Conservation (phyloP, 2,888 invertebrate species). For the Plagodis pulveraria region DNA sequence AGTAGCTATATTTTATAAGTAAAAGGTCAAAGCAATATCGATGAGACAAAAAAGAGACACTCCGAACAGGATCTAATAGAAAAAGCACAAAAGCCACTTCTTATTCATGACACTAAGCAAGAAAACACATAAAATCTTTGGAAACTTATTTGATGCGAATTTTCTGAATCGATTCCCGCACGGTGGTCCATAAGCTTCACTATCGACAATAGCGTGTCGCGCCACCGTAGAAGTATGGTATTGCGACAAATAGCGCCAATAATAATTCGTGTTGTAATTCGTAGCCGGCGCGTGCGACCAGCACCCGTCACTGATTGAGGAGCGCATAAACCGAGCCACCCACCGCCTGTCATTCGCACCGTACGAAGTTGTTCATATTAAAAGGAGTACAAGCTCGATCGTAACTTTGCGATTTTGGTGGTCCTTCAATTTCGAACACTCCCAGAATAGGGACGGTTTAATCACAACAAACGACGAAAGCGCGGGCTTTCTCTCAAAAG, state of each 20-base stretch:
- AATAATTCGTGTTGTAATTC: slow-evolving; percentile 64
- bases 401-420: slow-evolving; percentile 36
- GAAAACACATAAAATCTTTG: slow-evolving; percentile 31
- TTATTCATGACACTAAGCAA: slow-evolving; percentile 32
- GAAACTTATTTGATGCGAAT: slow-evolving; percentile 30
- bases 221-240: slow-evolving; percentile 47
- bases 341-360: slow-evolving; percentile 67
- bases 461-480: slow-evolving; percentile 35
- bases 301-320: slow-evolving; percentile 74
- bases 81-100: slow-evolving; percentile 28
- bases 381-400: slow-evolving; percentile 42
- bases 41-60: neutral
- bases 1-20: neutral
- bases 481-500: slow-evolving; percentile 36
- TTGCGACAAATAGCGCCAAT: slow-evolving; percentile 72
- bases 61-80: slow-evolving; percentile 11
- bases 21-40: slow-evolving; percentile 3
- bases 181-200: slow-evolving; percentile 50
- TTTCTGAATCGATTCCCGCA: slow-evolving; percentile 34
- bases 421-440: slow-evolving; percentile 36
- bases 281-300: slow-evolving; percentile 71
- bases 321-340: slow-evolving; percentile 71
- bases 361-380: slow-evolving; percentile 48
- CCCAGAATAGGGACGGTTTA: slow-evolving; percentile 33
- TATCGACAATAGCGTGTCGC: slow-evolving; percentile 43